These are phyloP conservation scores for Cladorhizidae sp. DNA, from an alignment of 37 sponge, comb jelly and placozoan species.

Conservation along the genomic window DNA sequence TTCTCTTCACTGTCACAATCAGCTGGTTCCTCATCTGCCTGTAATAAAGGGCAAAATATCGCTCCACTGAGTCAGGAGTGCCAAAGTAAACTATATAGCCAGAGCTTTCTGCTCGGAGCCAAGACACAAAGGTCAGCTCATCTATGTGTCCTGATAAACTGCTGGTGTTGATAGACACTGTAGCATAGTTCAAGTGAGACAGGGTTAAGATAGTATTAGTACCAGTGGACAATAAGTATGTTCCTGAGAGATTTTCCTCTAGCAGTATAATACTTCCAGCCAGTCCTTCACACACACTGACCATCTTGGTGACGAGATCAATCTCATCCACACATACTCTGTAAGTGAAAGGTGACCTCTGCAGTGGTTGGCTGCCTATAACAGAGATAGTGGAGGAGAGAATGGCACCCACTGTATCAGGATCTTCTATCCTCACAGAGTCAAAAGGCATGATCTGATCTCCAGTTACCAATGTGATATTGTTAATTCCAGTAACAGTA, in stretches of 20 bases:
- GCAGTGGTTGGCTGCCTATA: slow-evolving; percentile 17
- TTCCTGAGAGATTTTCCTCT: background rate
- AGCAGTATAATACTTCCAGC: slow-evolving; percentile 16
- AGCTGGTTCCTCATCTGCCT: slow-evolving; percentile 22
- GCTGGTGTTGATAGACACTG: slow-evolving; percentile 24
- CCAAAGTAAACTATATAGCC: slow-evolving; percentile 61
- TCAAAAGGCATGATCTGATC: slow-evolving; percentile 9
- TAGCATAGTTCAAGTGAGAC: slow-evolving; percentile 1
- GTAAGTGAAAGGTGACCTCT: slow-evolving; percentile 42
- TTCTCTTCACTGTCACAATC: slow-evolving; percentile 46
- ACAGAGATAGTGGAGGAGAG: slow-evolving; percentile 23
- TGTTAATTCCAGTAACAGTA: slow-evolving; percentile 7
- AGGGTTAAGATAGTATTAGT: slow-evolving; percentile 37
- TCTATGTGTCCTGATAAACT: slow-evolving; percentile 26
- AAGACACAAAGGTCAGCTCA: slow-evolving; percentile 48
- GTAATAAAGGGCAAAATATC: slow-evolving; percentile 71
- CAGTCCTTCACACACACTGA: slow-evolving; percentile 43
- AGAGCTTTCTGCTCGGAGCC: slow-evolving; percentile 48
- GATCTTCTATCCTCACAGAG: slow-evolving; percentile 40
- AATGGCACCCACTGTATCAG: slow-evolving; percentile 43
- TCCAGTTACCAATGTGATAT: slow-evolving; percentile 39
- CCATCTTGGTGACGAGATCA: slow-evolving; percentile 40
- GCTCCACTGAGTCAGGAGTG: slow-evolving; percentile 32
- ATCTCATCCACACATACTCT: slow-evolving; percentile 58
- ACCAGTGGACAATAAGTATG: slow-evolving; percentile 8